These are phyloP conservation scores for Colius striatus DNA, from an alignment of 2,113 vertebrate genomes.

Conservation along the genomic window DNA sequence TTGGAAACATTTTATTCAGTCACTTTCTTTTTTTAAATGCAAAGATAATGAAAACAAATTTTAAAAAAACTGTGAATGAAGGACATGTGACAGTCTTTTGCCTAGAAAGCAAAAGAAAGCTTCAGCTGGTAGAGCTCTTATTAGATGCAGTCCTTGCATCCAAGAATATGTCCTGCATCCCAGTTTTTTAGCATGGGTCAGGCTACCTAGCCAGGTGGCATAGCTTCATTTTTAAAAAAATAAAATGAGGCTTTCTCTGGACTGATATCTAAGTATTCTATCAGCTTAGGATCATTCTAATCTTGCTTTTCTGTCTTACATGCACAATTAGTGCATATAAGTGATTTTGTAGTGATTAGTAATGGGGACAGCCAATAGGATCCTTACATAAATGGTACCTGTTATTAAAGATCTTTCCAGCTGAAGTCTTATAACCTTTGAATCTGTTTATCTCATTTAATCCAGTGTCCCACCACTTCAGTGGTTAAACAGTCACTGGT, in stretches of 20 bases:
- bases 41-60: background rate
- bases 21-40: background rate
- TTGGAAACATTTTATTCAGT: background rate
- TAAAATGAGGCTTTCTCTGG: background rate
- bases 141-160: background rate
- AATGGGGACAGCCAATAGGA: background rate
- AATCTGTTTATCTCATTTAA: background rate
- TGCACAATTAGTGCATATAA: background rate
- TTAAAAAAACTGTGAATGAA: background rate
- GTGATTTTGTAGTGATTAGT: background rate
- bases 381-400: background rate
- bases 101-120: background rate
- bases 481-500: background rate
- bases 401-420: background rate
- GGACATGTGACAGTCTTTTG: background rate
- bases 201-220: background rate
- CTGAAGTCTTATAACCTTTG: background rate
- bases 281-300: background rate
- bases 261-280: background rate
- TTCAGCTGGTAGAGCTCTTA: background rate
- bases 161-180: background rate
- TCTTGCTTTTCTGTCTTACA: background rate
- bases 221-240: background rate
- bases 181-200: background rate
- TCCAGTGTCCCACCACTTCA: background rate